phyloP scores from a whole-genome alignment of 2,888 invertebrate genomes.

The Drosophila dives region DNA sequence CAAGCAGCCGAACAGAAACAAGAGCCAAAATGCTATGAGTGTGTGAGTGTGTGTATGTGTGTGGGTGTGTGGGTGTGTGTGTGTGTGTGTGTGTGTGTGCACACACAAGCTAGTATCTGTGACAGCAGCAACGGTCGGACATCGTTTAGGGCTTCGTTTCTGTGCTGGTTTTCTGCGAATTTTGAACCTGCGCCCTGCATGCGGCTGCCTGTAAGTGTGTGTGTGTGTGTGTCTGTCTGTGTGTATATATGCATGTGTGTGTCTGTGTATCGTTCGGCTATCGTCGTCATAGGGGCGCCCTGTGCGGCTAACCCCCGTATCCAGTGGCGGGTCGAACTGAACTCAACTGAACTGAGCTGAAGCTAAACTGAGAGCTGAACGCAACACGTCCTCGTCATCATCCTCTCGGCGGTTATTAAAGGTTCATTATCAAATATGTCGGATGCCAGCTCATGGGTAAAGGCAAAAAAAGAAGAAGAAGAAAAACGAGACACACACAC shows the following conservation, averaged over 20 bases:
- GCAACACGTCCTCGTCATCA: slow-evolving; percentile 32
- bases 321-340: slow-evolving; percentile 13
- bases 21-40: slow-evolving; percentile 12
- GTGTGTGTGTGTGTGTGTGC: neutral
- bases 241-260: slow-evolving; percentile 18
- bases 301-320: slow-evolving; percentile 38
- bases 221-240: neutral
- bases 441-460: slow-evolving; percentile 30
- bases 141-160: slow-evolving; percentile 42
- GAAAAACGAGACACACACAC: neutral
- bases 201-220: slow-evolving; percentile 1
- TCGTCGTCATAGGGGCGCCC: slow-evolving; percentile 44
- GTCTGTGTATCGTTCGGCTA: slow-evolving; percentile 9
- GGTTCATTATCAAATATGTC: slow-evolving; percentile 66
- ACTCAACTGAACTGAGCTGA: neutral
- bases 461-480: slow-evolving; percentile 3
- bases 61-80: neutral
- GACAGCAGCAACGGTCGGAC: slow-evolving; percentile 30
- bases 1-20: slow-evolving; percentile 30
- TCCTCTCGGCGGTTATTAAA: slow-evolving; percentile 59
- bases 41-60: neutral
- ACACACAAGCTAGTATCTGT: slow-evolving; percentile 24
- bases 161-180: slow-evolving; percentile 45
- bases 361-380: neutral
- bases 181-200: slow-evolving; percentile 46